phyloP scores from a whole-genome alignment of 1,140 invertebrate species.

The Meloidogyne exigua region DNA sequence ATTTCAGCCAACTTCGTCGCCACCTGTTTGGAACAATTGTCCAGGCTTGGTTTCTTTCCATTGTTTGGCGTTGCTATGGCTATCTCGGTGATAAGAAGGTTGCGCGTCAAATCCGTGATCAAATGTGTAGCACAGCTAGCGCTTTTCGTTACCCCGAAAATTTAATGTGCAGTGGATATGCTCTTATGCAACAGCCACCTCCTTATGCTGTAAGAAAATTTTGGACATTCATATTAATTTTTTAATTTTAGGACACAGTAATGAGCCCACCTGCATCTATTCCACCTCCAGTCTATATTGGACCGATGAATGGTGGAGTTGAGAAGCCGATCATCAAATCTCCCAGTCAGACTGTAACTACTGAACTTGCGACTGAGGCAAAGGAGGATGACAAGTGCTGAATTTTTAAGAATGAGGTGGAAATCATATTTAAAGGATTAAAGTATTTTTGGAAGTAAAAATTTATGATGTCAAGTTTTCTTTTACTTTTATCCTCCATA shows the following conservation, averaged over 20 bases:
- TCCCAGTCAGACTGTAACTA: not conserved
- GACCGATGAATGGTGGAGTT: not conserved
- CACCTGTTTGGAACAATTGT: conserved; percentile 58
- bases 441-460: not conserved
- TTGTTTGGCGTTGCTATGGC: conserved; percentile 62
- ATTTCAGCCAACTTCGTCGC: conserved; percentile 51
- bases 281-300: not conserved
- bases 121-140: conserved; percentile 53
- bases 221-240: not conserved
- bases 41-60: conserved; percentile 60
- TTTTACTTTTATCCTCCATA: not conserved
- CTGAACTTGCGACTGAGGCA: not conserved
- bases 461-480: not conserved
- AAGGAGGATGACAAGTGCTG: not conserved
- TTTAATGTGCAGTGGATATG: conserved; percentile 32
- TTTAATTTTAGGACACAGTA: not conserved
- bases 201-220: conserved; percentile 45
- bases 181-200: conserved; percentile 47
- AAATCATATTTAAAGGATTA: not conserved
- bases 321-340: not conserved
- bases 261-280: not conserved
- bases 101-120: conserved; percentile 58
- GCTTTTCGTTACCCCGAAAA: conserved; percentile 62
- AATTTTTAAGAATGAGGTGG: not conserved
- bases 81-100: conserved; percentile 63